Percentiles rank a stretch among this genome's conserved stretches.
Evolutionary conservation across 2,113 vertebrate genomes (phyloP).

Genomic region (Brachionichthys hirsutus): DNA sequence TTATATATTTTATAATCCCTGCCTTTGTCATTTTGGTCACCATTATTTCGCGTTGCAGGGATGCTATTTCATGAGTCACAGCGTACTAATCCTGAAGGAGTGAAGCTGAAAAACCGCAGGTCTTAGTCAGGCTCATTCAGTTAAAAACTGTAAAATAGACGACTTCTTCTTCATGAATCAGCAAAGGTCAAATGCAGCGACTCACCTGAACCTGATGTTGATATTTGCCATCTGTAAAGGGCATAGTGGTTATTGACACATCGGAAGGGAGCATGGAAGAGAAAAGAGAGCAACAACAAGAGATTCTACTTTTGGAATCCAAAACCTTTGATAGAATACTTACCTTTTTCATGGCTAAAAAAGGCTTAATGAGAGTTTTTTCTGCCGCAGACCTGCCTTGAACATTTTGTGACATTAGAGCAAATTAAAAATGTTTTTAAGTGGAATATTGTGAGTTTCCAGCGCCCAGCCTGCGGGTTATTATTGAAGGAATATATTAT

Average conservation of each 20-base stretch:
- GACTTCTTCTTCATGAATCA: slow-evolving; percentile 41
- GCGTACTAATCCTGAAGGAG: too few species aligned
- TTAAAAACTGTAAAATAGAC: slow-evolving; percentile 11
- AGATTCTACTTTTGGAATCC: slow-evolving; percentile 7
- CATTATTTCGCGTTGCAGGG: slow-evolving; percentile 12
- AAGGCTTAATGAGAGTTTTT: slow-evolving; percentile 7
- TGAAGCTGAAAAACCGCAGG: too few species aligned
- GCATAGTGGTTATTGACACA: slow-evolving; percentile 6
- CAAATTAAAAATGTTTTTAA: too few species aligned
- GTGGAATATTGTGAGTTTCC: too few species aligned
- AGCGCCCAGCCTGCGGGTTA: too few species aligned
- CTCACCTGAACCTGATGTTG: slow-evolving; percentile 46
- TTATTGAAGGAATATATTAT: too few species aligned
- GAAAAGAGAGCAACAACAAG: slow-evolving; percentile 34
- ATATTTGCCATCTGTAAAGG: slow-evolving; percentile 44
- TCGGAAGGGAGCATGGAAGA: slow-evolving; percentile 15
- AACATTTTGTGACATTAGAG: too few species aligned
- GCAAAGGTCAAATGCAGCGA: slow-evolving; percentile 57
- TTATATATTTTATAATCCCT: slow-evolving; percentile 2
- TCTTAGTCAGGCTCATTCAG: slow-evolving; percentile 22
- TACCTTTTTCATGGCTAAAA: slow-evolving; percentile 19
- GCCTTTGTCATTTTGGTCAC: slow-evolving; percentile 17
- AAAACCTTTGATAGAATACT: slow-evolving; percentile 34
- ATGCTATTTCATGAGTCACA: slow-evolving; percentile 24
- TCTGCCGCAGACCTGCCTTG: background rate